These are phyloP conservation scores for Alca torda DNA, from an alignment of 2,797 vertebrate species.

Conservation along the genomic window DNA sequence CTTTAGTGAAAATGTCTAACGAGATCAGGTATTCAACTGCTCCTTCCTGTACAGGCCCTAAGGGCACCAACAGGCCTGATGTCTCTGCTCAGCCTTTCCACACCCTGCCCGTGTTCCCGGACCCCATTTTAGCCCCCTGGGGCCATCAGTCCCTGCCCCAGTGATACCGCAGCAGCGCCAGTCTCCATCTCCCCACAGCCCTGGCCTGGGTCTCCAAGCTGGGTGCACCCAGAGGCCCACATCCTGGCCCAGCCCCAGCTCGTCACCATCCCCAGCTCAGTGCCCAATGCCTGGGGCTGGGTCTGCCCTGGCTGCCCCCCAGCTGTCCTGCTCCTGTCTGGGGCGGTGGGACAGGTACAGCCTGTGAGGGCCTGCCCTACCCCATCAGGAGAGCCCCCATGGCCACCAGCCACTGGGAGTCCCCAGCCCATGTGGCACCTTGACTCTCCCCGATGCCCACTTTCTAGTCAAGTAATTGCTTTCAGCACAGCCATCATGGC, in stretches of 20 bases:
- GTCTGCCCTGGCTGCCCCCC: neutral
- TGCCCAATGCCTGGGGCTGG: neutral
- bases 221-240: too few relatives aligned
- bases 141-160: neutral
- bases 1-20: neutral
- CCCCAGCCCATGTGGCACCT: neutral
- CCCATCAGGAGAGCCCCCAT: fast-evolving
- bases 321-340: neutral
- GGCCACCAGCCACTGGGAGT: fast-evolving
- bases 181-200: neutral
- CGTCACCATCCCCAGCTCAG: too few relatives aligned
- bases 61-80: neutral
- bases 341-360: too few relatives aligned
- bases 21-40: fast-evolving
- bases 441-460: neutral
- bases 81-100: neutral
- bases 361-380: neutral
- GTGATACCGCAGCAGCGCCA: neutral
- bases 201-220: neutral
- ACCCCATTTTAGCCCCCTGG: neutral
- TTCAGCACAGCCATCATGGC: neutral
- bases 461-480: neutral
- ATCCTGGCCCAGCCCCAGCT: too few relatives aligned
- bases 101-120: fast-evolving
- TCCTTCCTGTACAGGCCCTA: neutral